Conservation (phyloP, 2,797 vertebrate species). For the Babyrousa celebensis region DNA sequence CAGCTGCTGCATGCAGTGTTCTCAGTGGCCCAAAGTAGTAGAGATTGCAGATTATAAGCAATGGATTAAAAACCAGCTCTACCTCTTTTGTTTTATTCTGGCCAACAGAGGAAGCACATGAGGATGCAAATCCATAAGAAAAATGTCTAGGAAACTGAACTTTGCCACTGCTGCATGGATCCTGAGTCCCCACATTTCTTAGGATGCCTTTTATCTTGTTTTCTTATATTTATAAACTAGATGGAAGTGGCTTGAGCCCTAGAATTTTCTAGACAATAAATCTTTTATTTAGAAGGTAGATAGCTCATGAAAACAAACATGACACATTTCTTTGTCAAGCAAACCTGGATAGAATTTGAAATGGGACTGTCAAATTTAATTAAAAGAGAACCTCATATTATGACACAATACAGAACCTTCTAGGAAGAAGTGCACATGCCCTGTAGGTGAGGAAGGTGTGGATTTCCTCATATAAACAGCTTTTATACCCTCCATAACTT, state of each 20-base stretch:
- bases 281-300: slow-evolving; percentile 44
- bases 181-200: background rate
- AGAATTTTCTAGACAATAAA: slow-evolving; percentile 60
- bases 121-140: background rate
- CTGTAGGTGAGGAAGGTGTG: slow-evolving; percentile 59
- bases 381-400: slow-evolving; percentile 77
- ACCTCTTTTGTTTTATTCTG: background rate
- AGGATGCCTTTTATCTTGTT: background rate
- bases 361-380: slow-evolving; percentile 74
- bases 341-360: slow-evolving; percentile 77
- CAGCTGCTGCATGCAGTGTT: background rate
- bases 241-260: background rate
- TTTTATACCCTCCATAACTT: slow-evolving; percentile 66
- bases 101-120: background rate
- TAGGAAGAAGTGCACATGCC: slow-evolving; percentile 42
- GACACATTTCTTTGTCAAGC: slow-evolving; percentile 76
- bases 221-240: slow-evolving; percentile 75
- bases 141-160: background rate
- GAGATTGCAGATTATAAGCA: background rate
- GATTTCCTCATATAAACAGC: slow-evolving; percentile 69
- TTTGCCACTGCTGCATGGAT: background rate
- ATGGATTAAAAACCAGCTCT: background rate
- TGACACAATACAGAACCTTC: slow-evolving; percentile 67
- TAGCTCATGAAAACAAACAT: slow-evolving; percentile 70
- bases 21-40: background rate